phyloP scores from a whole-genome alignment of 2,888 invertebrate species.

The Clanis bilineata region DNA sequence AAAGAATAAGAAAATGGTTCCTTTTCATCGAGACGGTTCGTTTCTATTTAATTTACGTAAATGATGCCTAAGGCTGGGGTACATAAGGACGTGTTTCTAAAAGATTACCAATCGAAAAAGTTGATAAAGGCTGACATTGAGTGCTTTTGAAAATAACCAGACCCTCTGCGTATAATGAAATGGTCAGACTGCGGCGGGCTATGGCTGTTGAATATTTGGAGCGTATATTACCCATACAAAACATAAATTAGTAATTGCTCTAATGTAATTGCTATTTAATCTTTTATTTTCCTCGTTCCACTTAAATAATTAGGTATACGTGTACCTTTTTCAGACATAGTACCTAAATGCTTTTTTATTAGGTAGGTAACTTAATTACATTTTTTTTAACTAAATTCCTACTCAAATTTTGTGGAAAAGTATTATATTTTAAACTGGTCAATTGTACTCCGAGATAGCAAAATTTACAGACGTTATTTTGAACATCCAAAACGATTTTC shows the following conservation, averaged over 20 bases:
- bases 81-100: slow-evolving; percentile 33
- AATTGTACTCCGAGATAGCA: neutral
- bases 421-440: neutral
- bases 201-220: neutral
- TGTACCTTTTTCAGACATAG: no score
- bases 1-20: slow-evolving; percentile 58
- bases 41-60: slow-evolving; percentile 59
- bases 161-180: slow-evolving; percentile 7
- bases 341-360: no score
- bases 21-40: slow-evolving; percentile 51
- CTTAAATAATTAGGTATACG: neutral
- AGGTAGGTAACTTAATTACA: no score
- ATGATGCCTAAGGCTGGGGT: slow-evolving; percentile 44
- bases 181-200: neutral
- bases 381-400: no score
- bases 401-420: no score
- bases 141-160: slow-evolving; percentile 7
- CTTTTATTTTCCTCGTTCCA: neutral
- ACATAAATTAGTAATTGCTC: neutral
- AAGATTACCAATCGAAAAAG: slow-evolving; percentile 19
- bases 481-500: neutral
- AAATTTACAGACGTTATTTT: neutral
- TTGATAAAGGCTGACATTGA: slow-evolving; percentile 14
- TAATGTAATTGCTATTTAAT: slow-evolving; percentile 3
- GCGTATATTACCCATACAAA: neutral